A percentile compares a stretch with the other conserved stretches of the same genome.
These are phyloP conservation scores for Enteromius treurensis DNA, from an alignment of 2,797 vertebrate species.

Conservation along the genomic window DNA sequence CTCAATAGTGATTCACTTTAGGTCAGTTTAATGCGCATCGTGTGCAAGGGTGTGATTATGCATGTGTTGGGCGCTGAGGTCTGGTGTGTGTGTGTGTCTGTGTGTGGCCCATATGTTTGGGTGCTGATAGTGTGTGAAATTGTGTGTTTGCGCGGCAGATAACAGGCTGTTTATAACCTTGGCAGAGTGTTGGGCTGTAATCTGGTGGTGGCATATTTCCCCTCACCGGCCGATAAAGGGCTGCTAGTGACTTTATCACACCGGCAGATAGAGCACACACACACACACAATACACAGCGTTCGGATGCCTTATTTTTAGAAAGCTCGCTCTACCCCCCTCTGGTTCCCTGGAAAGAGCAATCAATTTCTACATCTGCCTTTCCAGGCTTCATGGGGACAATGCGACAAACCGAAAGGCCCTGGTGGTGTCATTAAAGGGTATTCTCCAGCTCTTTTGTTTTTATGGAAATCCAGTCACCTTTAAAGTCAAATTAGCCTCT, in stretches of 20 bases:
- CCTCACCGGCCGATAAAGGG: constrained; percentile 93
- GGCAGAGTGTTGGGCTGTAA: constrained; percentile 95
- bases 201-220: constrained; percentile 99
- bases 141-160: constrained; percentile 95
- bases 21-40: neutral
- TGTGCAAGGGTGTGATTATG: neutral
- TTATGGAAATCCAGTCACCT: constrained; percentile 38
- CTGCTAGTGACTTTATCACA: constrained; percentile 92
- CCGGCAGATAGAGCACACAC: constrained; percentile 49
- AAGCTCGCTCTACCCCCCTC: constrained; percentile 59
- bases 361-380: constrained; percentile 76
- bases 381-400: constrained; percentile 66
- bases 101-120: constrained; percentile 97
- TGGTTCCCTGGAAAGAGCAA: constrained; percentile 67
- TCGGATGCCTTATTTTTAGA: constrained; percentile 76
- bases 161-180: constrained; percentile 99
- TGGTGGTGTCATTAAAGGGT: constrained; percentile 29
- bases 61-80: constrained; percentile 72
- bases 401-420: constrained; percentile 71
- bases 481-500: constrained; percentile 27
- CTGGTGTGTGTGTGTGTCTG: constrained; percentile 87
- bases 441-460: constrained; percentile 32
- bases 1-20: neutral
- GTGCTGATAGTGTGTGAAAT: constrained; percentile 96
- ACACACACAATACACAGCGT: constrained; percentile 49